Evolutionary conservation across 2,888 invertebrate genomes (phyloP).

Genomic region (Caenorhabditis becei): DNA sequence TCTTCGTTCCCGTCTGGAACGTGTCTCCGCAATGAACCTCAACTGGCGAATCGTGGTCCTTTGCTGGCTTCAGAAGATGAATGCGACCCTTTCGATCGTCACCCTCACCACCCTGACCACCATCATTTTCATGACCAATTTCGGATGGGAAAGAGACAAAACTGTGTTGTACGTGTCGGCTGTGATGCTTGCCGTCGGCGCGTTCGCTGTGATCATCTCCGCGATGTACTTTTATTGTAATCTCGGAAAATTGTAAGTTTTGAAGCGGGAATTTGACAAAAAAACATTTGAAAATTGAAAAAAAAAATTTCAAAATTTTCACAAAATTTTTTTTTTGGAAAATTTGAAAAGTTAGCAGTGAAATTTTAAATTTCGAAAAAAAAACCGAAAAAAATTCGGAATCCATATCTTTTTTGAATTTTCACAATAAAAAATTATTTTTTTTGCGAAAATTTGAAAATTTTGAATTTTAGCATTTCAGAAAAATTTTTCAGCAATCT

Average conservation of each 20-base stretch:
- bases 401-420: no score
- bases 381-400: no score
- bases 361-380: no score
- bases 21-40: slow-evolving; percentile 51
- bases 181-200: slow-evolving; percentile 60
- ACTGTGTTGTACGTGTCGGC: slow-evolving; percentile 64
- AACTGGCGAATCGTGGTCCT: slow-evolving; percentile 66
- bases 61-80: slow-evolving; percentile 67
- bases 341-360: no score
- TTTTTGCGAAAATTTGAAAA: no score
- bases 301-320: no score
- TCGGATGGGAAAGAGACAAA: slow-evolving; percentile 61
- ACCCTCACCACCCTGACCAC: slow-evolving; percentile 62
- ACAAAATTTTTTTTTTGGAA: no score
- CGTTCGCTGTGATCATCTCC: slow-evolving; percentile 57
- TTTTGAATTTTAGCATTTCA: no score
- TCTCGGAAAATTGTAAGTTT: slow-evolving; percentile 53
- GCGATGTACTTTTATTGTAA: slow-evolving; percentile 55
- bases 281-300: not conserved
- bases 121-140: slow-evolving; percentile 63
- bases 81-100: slow-evolving; percentile 57
- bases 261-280: no score
- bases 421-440: no score
- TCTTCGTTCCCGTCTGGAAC: slow-evolving; percentile 35
- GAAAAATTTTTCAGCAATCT: no score